Conservation (phyloP, 2,113 vertebrate genomes). For the Gracilinanus agilis region DNA sequence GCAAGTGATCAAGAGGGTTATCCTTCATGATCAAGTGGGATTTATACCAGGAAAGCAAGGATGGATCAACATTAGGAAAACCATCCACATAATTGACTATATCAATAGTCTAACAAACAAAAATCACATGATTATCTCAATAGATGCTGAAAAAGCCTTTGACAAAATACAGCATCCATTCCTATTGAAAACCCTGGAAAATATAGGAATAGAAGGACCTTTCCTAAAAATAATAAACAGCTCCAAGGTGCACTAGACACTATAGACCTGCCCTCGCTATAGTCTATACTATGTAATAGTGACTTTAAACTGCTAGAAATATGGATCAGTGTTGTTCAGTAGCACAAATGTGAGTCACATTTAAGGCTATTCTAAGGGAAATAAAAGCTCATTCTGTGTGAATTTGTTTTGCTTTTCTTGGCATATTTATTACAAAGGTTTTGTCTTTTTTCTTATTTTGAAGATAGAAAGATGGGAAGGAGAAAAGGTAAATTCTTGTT, state of each 20-base stretch:
- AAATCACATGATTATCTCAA: too few species aligned
- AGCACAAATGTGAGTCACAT: not conserved
- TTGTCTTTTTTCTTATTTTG: not conserved
- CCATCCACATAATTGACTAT: too few species aligned
- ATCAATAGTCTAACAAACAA: too few species aligned
- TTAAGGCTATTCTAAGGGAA: not conserved
- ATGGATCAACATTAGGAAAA: too few species aligned
- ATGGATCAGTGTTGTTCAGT: not conserved
- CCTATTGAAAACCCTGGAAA: too few species aligned
- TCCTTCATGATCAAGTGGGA: too few species aligned
- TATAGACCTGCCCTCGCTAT: not conserved
- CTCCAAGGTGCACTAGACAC: not conserved
- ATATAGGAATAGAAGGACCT: too few species aligned
- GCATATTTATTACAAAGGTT: not conserved
- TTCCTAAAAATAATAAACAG: too few species aligned
- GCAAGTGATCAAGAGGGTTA: too few species aligned
- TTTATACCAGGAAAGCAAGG: too few species aligned
- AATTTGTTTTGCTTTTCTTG: not conserved
- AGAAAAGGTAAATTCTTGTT: not conserved
- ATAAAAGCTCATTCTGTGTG: not conserved
- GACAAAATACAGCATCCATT: too few species aligned
- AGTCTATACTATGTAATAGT: not conserved
- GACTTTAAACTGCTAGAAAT: not conserved
- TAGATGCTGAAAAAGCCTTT: too few species aligned
- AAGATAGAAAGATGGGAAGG: not conserved